These are phyloP conservation scores for Gracilinanus agilis DNA, from an alignment of 2,113 vertebrate genomes.

Conservation along the genomic window DNA sequence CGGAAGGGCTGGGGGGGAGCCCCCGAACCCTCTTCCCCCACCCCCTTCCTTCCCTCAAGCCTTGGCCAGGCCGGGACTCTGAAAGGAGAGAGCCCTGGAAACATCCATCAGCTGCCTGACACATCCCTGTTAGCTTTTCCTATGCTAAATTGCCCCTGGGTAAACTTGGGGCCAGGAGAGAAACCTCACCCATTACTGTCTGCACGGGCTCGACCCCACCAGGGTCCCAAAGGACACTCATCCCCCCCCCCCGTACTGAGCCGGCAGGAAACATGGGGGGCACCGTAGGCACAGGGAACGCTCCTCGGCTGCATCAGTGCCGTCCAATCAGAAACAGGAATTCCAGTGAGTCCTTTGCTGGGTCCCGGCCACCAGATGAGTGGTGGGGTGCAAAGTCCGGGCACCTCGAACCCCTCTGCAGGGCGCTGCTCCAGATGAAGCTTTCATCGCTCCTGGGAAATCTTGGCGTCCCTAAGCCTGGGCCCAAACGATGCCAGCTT, in stretches of 20 bases:
- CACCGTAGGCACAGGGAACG: conserved; percentile 59
- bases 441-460: neutral
- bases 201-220: conserved; percentile 47
- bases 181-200: conserved; percentile 79
- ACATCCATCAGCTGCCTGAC: conserved; percentile 79
- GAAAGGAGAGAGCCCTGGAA: conserved; percentile 61
- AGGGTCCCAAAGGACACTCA: conserved; percentile 71
- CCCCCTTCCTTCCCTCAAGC: neutral
- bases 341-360: conserved; percentile 72
- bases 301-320: conserved; percentile 64
- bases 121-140: conserved; percentile 80
- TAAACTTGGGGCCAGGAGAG: conserved; percentile 79
- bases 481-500: neutral
- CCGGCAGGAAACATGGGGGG: conserved; percentile 55
- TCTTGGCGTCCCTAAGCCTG: no score
- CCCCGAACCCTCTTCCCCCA: neutral
- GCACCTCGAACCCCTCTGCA: neutral
- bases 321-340: conserved; percentile 44
- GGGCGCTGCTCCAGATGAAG: neutral
- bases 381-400: neutral
- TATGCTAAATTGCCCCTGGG: conserved; percentile 81
- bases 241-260: conserved; percentile 67
- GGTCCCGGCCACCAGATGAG: conserved; percentile 55
- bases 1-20: neutral
- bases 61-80: neutral